Evolutionary conservation across 53 echinoderm and acorn worm genomes (phyloP).

Genomic region (Holothuria scabra): DNA sequence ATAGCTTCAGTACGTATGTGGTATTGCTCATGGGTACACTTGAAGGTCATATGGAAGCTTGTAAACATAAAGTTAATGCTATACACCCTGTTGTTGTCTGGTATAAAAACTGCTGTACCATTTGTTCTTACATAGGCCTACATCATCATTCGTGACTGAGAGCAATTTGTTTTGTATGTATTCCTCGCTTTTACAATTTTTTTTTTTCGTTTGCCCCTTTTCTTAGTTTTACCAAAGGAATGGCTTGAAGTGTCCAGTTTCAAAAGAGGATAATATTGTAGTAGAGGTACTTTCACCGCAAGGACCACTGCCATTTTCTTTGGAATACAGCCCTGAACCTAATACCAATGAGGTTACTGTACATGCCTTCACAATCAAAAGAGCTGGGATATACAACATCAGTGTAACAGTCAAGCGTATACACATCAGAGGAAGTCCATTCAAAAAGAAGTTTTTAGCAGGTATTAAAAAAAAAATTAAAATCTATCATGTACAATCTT

Average conservation of each 20-base stretch:
- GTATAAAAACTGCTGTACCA: no score
- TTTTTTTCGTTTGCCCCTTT: background rate
- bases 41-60: no score
- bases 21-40: no score
- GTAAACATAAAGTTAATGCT: no score
- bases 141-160: no score
- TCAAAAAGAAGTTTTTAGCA: constrained; percentile 72
- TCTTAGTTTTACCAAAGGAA: constrained; percentile 88
- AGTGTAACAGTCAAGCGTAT: constrained; percentile 57
- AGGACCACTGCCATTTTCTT: constrained; percentile 68
- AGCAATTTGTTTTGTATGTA: background rate
- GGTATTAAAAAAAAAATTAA: constrained; percentile 45
- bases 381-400: constrained; percentile 76
- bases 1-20: no score
- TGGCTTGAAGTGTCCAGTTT: constrained; percentile 77
- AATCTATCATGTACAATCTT: no score
- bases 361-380: constrained; percentile 79
- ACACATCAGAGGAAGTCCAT: constrained; percentile 85
- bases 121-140: no score
- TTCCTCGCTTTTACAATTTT: background rate
- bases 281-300: constrained; percentile 76
- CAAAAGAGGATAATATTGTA: constrained; percentile 65
- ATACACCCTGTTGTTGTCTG: no score
- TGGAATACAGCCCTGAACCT: constrained; percentile 63
- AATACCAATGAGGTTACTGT: constrained; percentile 70